Evolutionary conservation across 2,888 invertebrate genomes (phyloP).

Genomic region (Agrypnus murinus): DNA sequence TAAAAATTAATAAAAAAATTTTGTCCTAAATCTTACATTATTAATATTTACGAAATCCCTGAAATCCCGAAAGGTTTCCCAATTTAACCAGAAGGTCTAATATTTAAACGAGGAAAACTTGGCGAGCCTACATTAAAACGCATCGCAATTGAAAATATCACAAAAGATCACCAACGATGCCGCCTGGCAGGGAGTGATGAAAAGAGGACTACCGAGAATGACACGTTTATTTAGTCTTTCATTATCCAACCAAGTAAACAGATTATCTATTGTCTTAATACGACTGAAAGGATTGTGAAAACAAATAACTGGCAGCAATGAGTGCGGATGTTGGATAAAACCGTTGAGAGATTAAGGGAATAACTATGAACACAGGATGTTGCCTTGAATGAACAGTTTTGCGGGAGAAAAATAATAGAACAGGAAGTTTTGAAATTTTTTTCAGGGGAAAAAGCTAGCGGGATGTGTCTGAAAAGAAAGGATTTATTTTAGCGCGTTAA

Average conservation of each 20-base stretch:
- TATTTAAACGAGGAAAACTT: conserved; percentile 1
- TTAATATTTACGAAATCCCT: conserved; percentile 9
- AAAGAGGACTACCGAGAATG: conserved; percentile 14
- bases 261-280: conserved; percentile 56
- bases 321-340: no score
- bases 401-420: conserved; percentile 8
- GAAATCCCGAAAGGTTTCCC: conserved; percentile 9
- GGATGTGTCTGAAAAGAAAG: background rate
- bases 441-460: background rate
- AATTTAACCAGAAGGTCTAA: conserved; percentile 2
- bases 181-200: background rate
- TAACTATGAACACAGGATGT: background rate
- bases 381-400: background rate
- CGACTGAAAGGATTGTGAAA: conserved; percentile 48
- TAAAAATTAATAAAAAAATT: no score
- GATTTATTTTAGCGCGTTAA: background rate
- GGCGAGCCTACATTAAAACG: no score
- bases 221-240: conserved; percentile 51
- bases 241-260: conserved; percentile 48
- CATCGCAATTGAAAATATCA: conserved; percentile 13
- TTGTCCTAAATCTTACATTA: conserved; percentile 10
- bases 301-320: conserved; percentile 37
- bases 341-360: background rate
- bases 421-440: background rate
- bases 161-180: background rate